Percentiles rank a stretch among this genome's conserved stretches.
Evolutionary conservation across 2,888 invertebrate genomes (phyloP).

Genomic region (Oxyteleia sp.): DNA sequence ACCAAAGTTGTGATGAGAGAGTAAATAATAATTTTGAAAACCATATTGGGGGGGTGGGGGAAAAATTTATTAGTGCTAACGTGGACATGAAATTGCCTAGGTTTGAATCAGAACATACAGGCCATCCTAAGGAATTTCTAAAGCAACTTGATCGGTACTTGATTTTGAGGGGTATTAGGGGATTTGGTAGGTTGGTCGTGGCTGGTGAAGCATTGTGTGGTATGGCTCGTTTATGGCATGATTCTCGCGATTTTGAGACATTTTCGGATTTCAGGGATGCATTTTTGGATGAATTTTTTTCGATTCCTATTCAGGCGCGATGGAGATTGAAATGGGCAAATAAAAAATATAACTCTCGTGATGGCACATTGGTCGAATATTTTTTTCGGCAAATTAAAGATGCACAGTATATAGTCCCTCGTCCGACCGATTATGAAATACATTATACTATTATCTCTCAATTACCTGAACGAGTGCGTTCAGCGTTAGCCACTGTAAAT

Average conservation of each 20-base stretch:
- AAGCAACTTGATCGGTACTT: slow-evolving; percentile 2
- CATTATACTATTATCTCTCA: slow-evolving; percentile 66
- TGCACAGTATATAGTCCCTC: slow-evolving; percentile 46
- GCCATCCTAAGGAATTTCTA: slow-evolving; percentile 7
- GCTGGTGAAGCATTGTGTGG: slow-evolving; percentile 3
- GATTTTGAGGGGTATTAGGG: slow-evolving; percentile 8
- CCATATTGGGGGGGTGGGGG: too few species aligned
- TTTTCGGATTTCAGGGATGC: background rate
- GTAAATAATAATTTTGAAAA: too few species aligned
- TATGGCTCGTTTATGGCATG: slow-evolving; percentile 4
- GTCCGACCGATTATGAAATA: slow-evolving; percentile 46
- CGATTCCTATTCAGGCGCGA: slow-evolving; percentile 38
- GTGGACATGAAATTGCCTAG: slow-evolving; percentile 13
- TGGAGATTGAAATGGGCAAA: slow-evolving; percentile 36
- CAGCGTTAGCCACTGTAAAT: background rate
- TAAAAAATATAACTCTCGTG: slow-evolving; percentile 24
- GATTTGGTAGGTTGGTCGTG: background rate
- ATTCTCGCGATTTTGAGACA: background rate
- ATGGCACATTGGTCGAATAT: slow-evolving; percentile 47
- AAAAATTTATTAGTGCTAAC: too few species aligned
- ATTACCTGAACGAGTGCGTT: slow-evolving; percentile 42
- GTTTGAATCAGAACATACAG: slow-evolving; percentile 14
- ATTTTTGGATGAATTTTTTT: slow-evolving; percentile 30
- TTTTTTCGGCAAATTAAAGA: slow-evolving; percentile 60
- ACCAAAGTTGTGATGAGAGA: background rate